Conservation (phyloP, 1,140 invertebrate species). For the Cyrtorhinus lividipennis region DNA sequence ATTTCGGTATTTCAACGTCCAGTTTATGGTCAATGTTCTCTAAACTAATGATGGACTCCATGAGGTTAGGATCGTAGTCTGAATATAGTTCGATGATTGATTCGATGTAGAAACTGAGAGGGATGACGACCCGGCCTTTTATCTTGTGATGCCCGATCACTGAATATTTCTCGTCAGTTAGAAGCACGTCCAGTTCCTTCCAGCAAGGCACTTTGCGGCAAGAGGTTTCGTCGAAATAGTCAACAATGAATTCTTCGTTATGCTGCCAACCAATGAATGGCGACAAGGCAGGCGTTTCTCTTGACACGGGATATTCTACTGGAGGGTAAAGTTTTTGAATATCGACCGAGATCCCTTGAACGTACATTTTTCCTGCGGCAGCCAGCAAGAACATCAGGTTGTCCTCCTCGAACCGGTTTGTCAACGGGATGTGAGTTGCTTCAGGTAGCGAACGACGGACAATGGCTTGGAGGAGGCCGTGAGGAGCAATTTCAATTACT, state of each 20-base stretch:
- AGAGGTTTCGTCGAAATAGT: neutral
- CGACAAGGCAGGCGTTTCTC: constrained; percentile 53
- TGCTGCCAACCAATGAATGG: constrained; percentile 58
- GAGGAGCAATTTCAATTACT: constrained; percentile 44
- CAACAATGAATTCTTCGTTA: constrained; percentile 27
- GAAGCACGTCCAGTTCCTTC: neutral
- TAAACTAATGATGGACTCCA: neutral
- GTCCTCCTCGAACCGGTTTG: constrained; percentile 36
- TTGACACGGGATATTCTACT: constrained; percentile 51
- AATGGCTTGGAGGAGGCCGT: constrained; percentile 42
- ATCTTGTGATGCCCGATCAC: neutral
- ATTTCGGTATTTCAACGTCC: neutral
- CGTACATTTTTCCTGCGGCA: constrained; percentile 46
- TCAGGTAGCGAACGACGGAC: constrained; percentile 38
- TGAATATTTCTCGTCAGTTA: neutral
- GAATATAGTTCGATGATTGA: neutral
- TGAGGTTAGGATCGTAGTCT: neutral
- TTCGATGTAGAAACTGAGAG: neutral
- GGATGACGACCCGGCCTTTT: neutral
- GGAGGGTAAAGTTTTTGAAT: constrained; percentile 42
- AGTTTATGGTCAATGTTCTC: neutral
- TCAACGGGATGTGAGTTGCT: constrained; percentile 40
- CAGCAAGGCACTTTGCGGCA: neutral
- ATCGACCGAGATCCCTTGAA: constrained; percentile 44
- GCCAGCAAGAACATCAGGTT: constrained; percentile 35